phyloP scores from a whole-genome alignment of 2,888 invertebrate species.

The Iselma pallidipennis region DNA sequence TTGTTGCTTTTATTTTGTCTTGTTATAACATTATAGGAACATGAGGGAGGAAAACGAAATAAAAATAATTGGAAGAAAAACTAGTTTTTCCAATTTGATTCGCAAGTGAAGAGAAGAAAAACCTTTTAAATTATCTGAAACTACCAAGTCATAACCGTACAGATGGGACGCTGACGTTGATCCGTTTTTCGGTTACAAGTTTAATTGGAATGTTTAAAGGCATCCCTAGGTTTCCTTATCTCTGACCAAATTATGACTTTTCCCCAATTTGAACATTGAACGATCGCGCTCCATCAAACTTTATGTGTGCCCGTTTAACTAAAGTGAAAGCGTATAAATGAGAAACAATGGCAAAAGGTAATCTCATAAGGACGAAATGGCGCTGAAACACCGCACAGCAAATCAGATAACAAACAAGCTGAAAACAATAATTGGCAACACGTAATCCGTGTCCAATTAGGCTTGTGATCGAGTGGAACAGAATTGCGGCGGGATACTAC shows the following conservation, averaged over 20 bases:
- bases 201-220: slow-evolving; percentile 15
- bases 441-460: slow-evolving; percentile 44
- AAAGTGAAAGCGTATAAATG: slow-evolving; percentile 18
- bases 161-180: not conserved
- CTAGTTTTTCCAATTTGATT: not conserved
- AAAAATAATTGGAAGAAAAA: not conserved
- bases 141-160: slow-evolving; percentile 1
- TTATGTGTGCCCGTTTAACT: slow-evolving; percentile 5
- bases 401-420: slow-evolving; percentile 43
- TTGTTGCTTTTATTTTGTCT: not conserved
- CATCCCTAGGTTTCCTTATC: slow-evolving; percentile 6
- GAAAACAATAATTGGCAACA: slow-evolving; percentile 46
- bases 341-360: slow-evolving; percentile 28
- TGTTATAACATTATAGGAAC: not conserved
- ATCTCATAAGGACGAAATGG: slow-evolving; percentile 39
- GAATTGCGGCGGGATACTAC: slow-evolving; percentile 15
- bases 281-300: slow-evolving; percentile 18
- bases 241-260: slow-evolving; percentile 19
- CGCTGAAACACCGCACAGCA: slow-evolving; percentile 43
- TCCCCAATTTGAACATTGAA: slow-evolving; percentile 13
- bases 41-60: not conserved
- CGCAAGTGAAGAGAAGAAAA: not conserved
- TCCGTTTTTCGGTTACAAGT: slow-evolving; percentile 2
- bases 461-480: slow-evolving; percentile 33
- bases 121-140: slow-evolving; percentile 3